Evolutionary conservation across 1,140 invertebrate species (phyloP).

Genomic region (Hestina assimilis): DNA sequence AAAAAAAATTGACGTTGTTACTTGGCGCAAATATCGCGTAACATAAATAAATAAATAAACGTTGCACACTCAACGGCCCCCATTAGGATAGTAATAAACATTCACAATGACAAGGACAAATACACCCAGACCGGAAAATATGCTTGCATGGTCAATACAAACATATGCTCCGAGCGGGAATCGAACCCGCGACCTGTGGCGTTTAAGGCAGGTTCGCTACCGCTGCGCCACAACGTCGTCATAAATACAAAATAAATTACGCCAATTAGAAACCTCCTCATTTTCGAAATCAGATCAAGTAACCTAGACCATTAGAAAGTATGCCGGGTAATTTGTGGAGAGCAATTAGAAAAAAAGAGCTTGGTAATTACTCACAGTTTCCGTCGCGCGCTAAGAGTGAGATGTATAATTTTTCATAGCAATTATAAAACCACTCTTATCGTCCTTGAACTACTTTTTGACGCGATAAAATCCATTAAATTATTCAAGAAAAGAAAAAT

Average conservation of each 20-base stretch:
- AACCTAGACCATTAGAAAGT: slow-evolving; percentile 2
- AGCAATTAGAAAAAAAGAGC: slow-evolving; percentile 13
- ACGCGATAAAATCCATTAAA: background rate
- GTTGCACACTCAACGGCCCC: too few relatives aligned
- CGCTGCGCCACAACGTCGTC: too few relatives aligned
- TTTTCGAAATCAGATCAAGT: background rate
- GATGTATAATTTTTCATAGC: slow-evolving; percentile 21
- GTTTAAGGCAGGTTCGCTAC: too few relatives aligned
- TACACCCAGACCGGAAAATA: too few relatives aligned
- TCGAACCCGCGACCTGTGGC: too few relatives aligned
- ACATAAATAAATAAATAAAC: too few relatives aligned
- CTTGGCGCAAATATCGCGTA: too few relatives aligned
- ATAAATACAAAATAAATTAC: background rate
- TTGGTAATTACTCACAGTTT: slow-evolving; percentile 14
- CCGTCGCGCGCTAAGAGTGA: slow-evolving; percentile 12
- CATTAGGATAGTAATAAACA: too few relatives aligned
- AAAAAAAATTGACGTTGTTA: too few relatives aligned
- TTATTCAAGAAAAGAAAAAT: background rate
- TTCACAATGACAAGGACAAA: too few relatives aligned
- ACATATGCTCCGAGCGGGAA: too few relatives aligned
- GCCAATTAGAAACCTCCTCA: background rate
- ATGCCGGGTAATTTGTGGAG: slow-evolving; percentile 4
- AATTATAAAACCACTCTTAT: slow-evolving; percentile 9
- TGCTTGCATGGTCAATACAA: too few relatives aligned
- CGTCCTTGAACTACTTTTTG: slow-evolving; percentile 8